Base-by-base conservation (phyloP, 2,797 vertebrate species). In the Onychomys arenicola region DNA sequence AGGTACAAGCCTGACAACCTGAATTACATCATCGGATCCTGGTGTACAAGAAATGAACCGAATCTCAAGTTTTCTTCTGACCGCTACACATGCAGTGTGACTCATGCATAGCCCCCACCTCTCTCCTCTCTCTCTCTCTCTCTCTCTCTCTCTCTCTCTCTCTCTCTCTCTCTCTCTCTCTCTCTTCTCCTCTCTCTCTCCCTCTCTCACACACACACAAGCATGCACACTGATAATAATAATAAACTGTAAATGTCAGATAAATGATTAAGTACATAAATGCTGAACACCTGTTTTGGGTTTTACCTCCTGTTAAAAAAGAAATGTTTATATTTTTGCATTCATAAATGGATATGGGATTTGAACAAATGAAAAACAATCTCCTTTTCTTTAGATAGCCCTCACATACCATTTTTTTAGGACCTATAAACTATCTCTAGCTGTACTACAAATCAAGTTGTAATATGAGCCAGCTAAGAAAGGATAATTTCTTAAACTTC, bases 291-390 rank as follows among this genome's bases (percentile, higher is more conserved):
- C 8, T 97, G 57, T 90, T 93, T 34, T 1, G 25, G 14, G 27
- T 9, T 57, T 43, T 43, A 21, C 4, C 9, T 71, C 55, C 76
- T 21, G 4, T 80, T 83, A 95, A 89, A 83, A 95, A 84, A 94
- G 73, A 80, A 95, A 14, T 23, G 59, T 23, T 90, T 65, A 14
- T 55, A 43, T 77, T 37, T 90, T 93, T 93, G 49, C 63, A 37
- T 83, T 90, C 19, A n/a, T 71, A 59, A 73, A 88, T 27, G 29
- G 71, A 84, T 88, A 52, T 80, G 34, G 91, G 43, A 2, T 92
- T 95, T 95, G 83, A 96, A 82, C 55, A 95, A 89, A 86, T 93
- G 55, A 93, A 95, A 96, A 77, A 80, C 7, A 21, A 55, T 2
- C 14, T 16, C 55, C 57, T 76, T 55, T 91, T 91, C 78, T 80